Percentiles rank a stretch among this genome's conserved stretches.
phyloP scores from a whole-genome alignment of 2,888 invertebrate genomes.

The Mesodorylaimus sp. region DNA sequence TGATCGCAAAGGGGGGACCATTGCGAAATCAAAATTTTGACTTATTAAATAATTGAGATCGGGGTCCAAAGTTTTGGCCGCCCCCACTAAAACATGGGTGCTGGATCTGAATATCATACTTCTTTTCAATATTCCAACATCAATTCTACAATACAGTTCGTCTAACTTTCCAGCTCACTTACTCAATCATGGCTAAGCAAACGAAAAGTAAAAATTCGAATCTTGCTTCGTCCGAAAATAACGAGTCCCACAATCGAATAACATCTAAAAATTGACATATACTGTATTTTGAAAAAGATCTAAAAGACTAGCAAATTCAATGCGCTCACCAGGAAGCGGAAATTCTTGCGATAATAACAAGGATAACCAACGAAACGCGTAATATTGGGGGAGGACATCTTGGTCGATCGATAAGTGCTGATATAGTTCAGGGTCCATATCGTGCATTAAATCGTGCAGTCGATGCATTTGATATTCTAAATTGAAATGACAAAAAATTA shows the following conservation, averaged over 20 bases:
- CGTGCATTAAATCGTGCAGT: constrained; percentile 54
- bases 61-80: too few relatives aligned
- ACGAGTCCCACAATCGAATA: constrained; percentile 85
- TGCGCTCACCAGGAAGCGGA: constrained; percentile 50
- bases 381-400: constrained; percentile 81
- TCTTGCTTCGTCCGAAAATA: constrained; percentile 70
- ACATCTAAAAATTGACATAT: constrained; percentile 45
- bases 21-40: too few relatives aligned
- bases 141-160: too few relatives aligned
- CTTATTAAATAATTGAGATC: too few relatives aligned
- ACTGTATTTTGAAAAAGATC: not conserved
- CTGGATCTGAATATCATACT: too few relatives aligned
- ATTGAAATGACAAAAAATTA: constrained; percentile 9
- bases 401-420: constrained; percentile 50
- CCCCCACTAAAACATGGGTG: too few relatives aligned
- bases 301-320: not conserved
- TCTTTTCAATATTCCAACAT: too few relatives aligned
- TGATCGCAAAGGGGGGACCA: too few relatives aligned
- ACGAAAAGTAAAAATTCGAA: constrained; percentile 77
- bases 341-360: constrained; percentile 89
- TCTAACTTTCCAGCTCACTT: constrained; percentile 41
- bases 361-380: constrained; percentile 82
- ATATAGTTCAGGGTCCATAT: constrained; percentile 58
- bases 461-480: constrained; percentile 51
- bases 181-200: constrained; percentile 95